A percentile compares a stretch with the other conserved stretches of the same genome.
Conservation (phyloP, 2,113 vertebrate species). For the Manacus vitellinus region DNA sequence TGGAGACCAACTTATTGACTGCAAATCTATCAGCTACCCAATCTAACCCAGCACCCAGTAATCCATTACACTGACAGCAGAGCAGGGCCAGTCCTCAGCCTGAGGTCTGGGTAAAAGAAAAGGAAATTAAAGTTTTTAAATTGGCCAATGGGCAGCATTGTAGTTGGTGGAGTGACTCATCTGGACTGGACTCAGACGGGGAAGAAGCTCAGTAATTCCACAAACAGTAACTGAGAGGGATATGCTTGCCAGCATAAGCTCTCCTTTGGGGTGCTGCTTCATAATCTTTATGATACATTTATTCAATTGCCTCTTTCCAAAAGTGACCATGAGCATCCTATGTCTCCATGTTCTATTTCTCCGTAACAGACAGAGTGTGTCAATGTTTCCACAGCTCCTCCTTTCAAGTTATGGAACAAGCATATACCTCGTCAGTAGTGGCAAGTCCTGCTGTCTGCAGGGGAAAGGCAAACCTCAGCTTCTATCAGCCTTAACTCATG, state of each 20-base stretch:
- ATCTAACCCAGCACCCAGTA: not conserved
- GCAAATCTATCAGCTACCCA: not conserved
- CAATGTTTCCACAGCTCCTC: accelerated
- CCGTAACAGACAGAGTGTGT: accelerated
- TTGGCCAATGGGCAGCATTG: not conserved
- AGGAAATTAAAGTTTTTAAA: not conserved
- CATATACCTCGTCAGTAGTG: not conserved
- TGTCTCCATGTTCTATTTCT: not conserved
- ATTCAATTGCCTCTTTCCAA: not conserved
- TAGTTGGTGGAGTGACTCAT: not conserved
- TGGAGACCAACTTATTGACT: not conserved
- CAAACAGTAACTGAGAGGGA: not conserved
- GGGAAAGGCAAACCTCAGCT: not conserved
- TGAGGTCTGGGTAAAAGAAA: not conserved
- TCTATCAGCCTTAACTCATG: not conserved
- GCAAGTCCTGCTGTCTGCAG: not conserved
- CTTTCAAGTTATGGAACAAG: not conserved
- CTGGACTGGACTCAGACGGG: not conserved
- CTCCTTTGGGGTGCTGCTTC: not conserved
- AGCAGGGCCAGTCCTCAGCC: not conserved
- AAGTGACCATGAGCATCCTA: not conserved
- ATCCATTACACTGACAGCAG: not conserved
- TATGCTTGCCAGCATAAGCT: accelerated
- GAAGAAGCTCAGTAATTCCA: not conserved
- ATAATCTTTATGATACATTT: not conserved